Base-by-base conservation (phyloP, 2,113 vertebrate genomes). In the Menidia beryllina region DNA sequence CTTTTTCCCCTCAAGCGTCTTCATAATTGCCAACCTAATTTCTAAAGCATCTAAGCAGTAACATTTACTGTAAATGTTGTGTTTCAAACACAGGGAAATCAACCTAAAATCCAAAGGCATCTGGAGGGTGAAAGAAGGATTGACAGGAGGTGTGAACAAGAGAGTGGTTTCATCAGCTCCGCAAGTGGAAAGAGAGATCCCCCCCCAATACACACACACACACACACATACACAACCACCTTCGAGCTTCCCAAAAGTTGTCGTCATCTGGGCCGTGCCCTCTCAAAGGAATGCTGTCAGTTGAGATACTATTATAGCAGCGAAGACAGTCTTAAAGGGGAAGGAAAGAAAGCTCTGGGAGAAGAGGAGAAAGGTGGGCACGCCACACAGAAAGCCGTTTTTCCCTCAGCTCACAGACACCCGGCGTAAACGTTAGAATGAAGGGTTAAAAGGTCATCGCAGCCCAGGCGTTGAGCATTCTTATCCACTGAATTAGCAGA, bases 201-300 rank as follows among this genome's bases (percentile, higher is more conserved):
- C 34, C 70, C 56, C 65, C 59, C 59, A n/a, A n/a, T n/a, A n/a
- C n/a, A n/a, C n/a, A n/a, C n/a, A n/a, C n/a, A n/a, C n/a, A n/a
- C n/a, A n/a, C n/a, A n/a, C n/a, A n/a, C n/a, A n/a, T n/a, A n/a
- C n/a, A 45, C 49, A 38, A 63, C 26, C 49, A 19, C 24, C 64
- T 62, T 65, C 50, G 49, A 79, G 55, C 51, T 63, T 69, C 77
- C 72, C 56, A 65, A 64, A 86, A 73, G 59, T 48, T 67, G 75
- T 52, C 39, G 73, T 86, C 82, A 87, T 83, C 45, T 26, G 69
- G 82, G 86, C 83, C 65, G 83, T 84, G 87, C 87, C 87, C 70
- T 86, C 62, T 72, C 38, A 41, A 59, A 86, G 88, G 89, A 92
- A 91, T 91, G 89, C 70, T 38, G 90, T 90, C 88, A 71, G 87